Conservation (phyloP, 2,113 vertebrate genomes). For the Tamias sibiricus region DNA sequence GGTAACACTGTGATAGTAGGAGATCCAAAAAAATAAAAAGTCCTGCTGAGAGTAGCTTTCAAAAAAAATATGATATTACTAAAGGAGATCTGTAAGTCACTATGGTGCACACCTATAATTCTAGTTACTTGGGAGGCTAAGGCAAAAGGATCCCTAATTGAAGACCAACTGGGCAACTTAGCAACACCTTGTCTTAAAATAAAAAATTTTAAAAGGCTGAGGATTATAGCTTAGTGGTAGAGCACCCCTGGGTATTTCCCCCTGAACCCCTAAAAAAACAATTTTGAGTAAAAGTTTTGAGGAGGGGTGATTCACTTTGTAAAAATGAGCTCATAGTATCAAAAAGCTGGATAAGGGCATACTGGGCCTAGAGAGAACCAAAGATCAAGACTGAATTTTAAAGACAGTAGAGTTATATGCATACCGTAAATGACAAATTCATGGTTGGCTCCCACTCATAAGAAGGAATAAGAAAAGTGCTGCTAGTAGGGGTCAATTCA, state of each 20-base stretch:
- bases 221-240: too few species aligned
- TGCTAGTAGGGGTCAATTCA: too few species aligned
- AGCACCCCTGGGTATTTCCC: too few species aligned
- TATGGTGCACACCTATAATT: neutral
- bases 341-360: neutral
- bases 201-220: too few species aligned
- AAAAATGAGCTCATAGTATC: neutral
- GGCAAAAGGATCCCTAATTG: neutral
- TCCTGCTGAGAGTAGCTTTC: neutral
- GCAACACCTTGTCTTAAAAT: neutral
- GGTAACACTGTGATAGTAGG: neutral
- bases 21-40: neutral
- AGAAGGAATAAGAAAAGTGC: neutral
- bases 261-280: too few species aligned
- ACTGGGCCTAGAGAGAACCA: accelerated
- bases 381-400: neutral
- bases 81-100: neutral
- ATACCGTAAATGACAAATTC: neutral
- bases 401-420: neutral
- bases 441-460: too few species aligned
- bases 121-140: neutral
- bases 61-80: neutral
- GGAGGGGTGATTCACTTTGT: neutral
- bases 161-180: neutral
- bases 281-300: neutral